phyloP scores from a whole-genome alignment of 2,797 vertebrate species.

The Lepus oiostolus region DNA sequence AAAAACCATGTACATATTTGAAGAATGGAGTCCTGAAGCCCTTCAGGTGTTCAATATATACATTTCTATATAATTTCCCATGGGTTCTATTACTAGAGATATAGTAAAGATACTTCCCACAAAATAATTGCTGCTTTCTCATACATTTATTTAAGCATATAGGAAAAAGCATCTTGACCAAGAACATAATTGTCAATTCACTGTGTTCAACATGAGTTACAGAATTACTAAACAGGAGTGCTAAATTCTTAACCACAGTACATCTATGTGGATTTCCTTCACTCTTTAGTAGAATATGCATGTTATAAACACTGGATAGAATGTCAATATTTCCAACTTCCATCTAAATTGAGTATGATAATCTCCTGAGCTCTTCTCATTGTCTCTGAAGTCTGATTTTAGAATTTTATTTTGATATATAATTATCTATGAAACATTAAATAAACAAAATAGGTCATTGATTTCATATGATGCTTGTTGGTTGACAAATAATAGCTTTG shows the following conservation, averaged over 20 bases:
- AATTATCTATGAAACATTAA: slow-evolving; percentile 49
- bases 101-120: slow-evolving; percentile 11
- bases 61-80: slow-evolving; percentile 57
- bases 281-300: background rate
- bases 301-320: slow-evolving; percentile 23
- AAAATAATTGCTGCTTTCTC: slow-evolving; percentile 55
- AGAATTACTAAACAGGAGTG: slow-evolving; percentile 27
- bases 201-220: background rate
- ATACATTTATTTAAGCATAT: slow-evolving; percentile 50
- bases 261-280: background rate
- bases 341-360: slow-evolving; percentile 40
- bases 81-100: slow-evolving; percentile 57
- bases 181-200: slow-evolving; percentile 23
- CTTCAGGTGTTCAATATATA: slow-evolving; percentile 38
- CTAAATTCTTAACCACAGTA: background rate
- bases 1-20: slow-evolving; percentile 56
- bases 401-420: slow-evolving; percentile 50
- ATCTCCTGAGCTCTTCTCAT: slow-evolving; percentile 56
- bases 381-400: slow-evolving; percentile 39
- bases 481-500: slow-evolving; percentile 8
- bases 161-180: slow-evolving; percentile 52
- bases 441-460: slow-evolving; percentile 27
- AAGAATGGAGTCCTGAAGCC: slow-evolving; percentile 40
- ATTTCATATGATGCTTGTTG: slow-evolving; percentile 14
- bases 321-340: slow-evolving; percentile 46